phyloP scores from a whole-genome alignment of 2,113 vertebrate genomes.

The Charadrius vociferus region DNA sequence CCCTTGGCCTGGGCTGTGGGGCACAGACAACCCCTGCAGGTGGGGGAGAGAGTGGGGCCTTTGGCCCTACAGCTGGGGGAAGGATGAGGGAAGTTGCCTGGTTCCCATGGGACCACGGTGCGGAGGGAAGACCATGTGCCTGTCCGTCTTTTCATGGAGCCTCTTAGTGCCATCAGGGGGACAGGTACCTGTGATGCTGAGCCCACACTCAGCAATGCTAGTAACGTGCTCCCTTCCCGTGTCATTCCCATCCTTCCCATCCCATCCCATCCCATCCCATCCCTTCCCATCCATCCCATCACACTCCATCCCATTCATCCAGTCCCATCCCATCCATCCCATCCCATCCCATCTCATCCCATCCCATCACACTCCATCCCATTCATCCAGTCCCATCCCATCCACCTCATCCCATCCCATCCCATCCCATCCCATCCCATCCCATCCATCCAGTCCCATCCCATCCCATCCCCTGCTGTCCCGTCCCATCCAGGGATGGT shows the following conservation, averaged over 20 bases:
- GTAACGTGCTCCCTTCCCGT: neutral
- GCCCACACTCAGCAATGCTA: neutral
- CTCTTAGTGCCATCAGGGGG: neutral
- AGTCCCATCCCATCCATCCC: neutral
- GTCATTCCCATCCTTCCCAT: neutral
- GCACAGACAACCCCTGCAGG: neutral
- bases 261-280: no score
- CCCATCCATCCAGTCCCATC: no score
- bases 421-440: no score
- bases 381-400: neutral
- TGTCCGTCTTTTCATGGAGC: fast-evolving
- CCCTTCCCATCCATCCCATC: no score
- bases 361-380: neutral
- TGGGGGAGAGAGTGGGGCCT: fast-evolving
- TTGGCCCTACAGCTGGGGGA: neutral
- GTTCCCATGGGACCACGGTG: neutral
- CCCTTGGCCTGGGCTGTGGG: neutral
- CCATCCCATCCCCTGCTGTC: neutral
- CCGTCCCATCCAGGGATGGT: no score
- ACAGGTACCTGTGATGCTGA: neutral
- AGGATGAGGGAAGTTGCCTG: neutral
- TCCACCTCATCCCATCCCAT: no score
- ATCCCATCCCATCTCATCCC: neutral
- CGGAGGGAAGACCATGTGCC: fast-evolving
- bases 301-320: neutral